Evolutionary conservation across 2,113 vertebrate genomes (phyloP).

Genomic region (Oncorhynchus keta): DNA sequence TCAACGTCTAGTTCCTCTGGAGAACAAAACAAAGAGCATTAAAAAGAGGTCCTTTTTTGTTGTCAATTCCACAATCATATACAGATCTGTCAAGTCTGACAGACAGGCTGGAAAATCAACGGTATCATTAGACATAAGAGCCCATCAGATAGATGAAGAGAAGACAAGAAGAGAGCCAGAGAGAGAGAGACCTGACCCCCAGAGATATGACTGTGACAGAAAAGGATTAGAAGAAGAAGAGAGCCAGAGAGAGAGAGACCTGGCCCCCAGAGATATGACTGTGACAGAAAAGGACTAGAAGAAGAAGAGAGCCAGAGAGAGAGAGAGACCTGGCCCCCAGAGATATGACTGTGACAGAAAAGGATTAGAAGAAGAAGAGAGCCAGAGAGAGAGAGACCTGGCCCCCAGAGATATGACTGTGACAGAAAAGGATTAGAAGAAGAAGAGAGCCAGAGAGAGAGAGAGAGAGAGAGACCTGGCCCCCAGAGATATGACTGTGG

Average conservation of each 20-base stretch:
- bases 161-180: background rate
- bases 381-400: no score
- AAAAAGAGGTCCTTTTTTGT: conserved; percentile 3
- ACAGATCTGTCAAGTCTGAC: conserved; percentile 30
- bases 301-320: no score
- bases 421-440: no score
- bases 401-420: no score
- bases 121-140: conserved; percentile 26
- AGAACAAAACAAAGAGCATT: conserved; percentile 57
- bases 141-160: background rate
- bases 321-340: no score
- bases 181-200: background rate
- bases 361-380: no score
- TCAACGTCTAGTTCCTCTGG: conserved; percentile 95
- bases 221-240: background rate
- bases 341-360: no score
- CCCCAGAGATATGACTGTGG: no score
- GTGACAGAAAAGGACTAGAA: no score
- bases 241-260: background rate
- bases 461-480: no score
- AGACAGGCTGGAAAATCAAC: conserved; percentile 14
- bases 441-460: no score
- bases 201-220: background rate
- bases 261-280: no score
- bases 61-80: conserved; percentile 33